Conservation (phyloP, 2,113 vertebrate species). For the Laticauda colubrina region DNA sequence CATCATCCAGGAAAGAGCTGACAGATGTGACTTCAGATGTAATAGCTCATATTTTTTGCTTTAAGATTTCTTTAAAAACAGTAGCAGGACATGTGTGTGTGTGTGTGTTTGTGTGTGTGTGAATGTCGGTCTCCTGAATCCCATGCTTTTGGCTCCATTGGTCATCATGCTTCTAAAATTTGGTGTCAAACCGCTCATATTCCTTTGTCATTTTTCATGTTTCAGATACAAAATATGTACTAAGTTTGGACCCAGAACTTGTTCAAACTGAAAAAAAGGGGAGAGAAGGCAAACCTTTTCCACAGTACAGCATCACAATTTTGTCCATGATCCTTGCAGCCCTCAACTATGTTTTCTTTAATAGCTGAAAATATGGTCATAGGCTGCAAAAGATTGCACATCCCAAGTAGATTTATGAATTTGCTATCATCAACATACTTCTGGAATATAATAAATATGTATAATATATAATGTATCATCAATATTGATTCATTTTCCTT, state of each 20-base stretch:
- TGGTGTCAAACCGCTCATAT: background rate
- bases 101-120: background rate
- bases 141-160: background rate
- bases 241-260: background rate
- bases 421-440: background rate
- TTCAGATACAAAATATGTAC: background rate
- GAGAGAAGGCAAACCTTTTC: background rate
- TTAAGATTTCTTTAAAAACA: background rate
- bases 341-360: background rate
- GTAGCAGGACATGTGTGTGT: background rate
- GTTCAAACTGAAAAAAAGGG: background rate
- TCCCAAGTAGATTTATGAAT: background rate
- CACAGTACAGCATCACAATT: background rate
- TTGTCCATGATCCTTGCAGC: background rate
- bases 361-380: background rate
- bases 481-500: background rate
- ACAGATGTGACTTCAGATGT: background rate
- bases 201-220: background rate
- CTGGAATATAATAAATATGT: background rate
- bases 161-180: background rate
- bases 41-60: background rate
- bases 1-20: background rate
- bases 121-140: background rate
- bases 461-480: background rate
- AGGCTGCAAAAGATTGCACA: background rate